These are phyloP conservation scores for Brotogeris chrysoptera DNA, from an alignment of 2,797 vertebrate genomes.

Conservation along the genomic window DNA sequence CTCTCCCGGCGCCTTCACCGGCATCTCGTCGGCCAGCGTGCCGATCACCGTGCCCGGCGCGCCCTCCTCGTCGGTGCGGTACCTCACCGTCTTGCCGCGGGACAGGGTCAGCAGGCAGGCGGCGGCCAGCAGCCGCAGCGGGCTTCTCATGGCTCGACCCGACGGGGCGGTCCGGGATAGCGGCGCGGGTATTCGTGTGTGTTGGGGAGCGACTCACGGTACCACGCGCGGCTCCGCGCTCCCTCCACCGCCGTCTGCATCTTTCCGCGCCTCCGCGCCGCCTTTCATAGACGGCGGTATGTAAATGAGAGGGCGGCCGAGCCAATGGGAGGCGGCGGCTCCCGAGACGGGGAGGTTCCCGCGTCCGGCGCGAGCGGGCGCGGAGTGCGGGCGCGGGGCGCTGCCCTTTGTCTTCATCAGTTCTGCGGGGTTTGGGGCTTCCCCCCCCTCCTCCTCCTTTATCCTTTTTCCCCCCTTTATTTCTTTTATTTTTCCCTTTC, in stretches of 20 bases:
- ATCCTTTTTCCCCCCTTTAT: fast-evolving
- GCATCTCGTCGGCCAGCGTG: constrained; percentile 91
- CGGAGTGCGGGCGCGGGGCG: not conserved
- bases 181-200: not conserved
- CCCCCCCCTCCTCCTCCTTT: no score
- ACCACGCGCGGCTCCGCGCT: fast-evolving
- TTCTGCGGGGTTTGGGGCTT: not conserved
- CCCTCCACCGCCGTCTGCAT: not conserved
- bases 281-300: constrained; percentile 87
- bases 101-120: constrained; percentile 67
- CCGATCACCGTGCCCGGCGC: constrained; percentile 91
- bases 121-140: constrained; percentile 63
- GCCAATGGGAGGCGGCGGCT: constrained; percentile 69
- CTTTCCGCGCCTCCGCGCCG: constrained; percentile 20
- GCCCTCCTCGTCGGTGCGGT: constrained; percentile 91
- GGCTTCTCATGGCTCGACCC: not conserved
- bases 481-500: not conserved
- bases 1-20: constrained; percentile 83
- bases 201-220: not conserved
- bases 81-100: constrained; percentile 86
- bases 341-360: constrained; percentile 46
- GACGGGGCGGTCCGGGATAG: not conserved
- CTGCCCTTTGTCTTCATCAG: constrained; percentile 61
- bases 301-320: constrained; percentile 81
- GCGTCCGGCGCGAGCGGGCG: constrained; percentile 31